phyloP scores from a whole-genome alignment of 37 sponge, comb jelly and placozoan species.

The Beroe ovata region DNA sequence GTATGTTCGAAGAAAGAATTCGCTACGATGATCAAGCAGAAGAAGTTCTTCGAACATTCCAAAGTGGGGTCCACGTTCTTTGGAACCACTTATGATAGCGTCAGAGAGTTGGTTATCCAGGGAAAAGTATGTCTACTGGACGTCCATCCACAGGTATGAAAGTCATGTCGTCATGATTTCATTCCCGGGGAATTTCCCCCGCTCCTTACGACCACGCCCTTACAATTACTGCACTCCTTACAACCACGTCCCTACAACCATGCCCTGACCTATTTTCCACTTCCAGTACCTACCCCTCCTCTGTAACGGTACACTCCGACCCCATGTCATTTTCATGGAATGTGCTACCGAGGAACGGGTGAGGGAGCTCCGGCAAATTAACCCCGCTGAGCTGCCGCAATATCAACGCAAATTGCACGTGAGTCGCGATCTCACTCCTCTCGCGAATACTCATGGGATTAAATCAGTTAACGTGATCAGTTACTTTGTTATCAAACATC shows the following conservation, averaged over 20 bases:
- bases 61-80: not conserved
- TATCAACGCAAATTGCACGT: constrained; percentile 29
- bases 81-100: constrained; percentile 43
- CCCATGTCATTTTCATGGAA: constrained; percentile 52
- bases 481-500: too few relatives aligned
- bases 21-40: not conserved
- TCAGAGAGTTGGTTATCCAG: not conserved
- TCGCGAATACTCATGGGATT: too few relatives aligned
- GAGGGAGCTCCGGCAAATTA: constrained; percentile 8
- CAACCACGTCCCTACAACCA: too few relatives aligned
- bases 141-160: constrained; percentile 59
- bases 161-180: too few relatives aligned
- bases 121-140: constrained; percentile 38
- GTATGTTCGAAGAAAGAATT: constrained; percentile 54
- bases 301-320: constrained; percentile 65
- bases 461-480: too few relatives aligned
- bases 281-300: constrained; percentile 20
- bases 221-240: too few relatives aligned
- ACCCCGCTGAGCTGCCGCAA: constrained; percentile 1
- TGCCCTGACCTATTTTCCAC: too few relatives aligned
- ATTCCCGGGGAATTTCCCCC: too few relatives aligned
- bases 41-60: constrained; percentile 4
- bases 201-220: too few relatives aligned
- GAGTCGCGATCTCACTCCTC: too few relatives aligned
- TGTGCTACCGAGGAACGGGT: constrained; percentile 31